A percentile compares a stretch with the other conserved stretches of the same genome.
phyloP scores from a whole-genome alignment of 1,140 invertebrate species.

The Steinernema khuongi region DNA sequence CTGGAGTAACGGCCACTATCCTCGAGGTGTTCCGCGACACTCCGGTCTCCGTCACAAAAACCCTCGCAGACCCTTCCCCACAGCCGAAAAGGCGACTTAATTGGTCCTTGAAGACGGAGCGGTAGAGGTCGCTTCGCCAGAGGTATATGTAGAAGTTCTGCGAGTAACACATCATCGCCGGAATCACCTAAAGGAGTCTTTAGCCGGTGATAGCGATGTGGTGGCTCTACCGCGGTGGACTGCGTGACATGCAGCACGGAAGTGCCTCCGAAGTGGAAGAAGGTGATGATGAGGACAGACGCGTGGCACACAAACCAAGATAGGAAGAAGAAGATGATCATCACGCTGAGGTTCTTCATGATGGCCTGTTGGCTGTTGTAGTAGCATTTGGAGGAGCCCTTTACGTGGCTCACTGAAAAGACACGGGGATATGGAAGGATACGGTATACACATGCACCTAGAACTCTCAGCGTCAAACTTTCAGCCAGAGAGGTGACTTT shows the following conservation, averaged over 20 bases:
- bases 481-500: too few species aligned
- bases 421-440: too few species aligned
- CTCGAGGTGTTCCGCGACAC: too few species aligned
- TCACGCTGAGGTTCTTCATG: neutral
- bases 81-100: too few species aligned
- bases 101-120: neutral
- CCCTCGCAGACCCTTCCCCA: too few species aligned
- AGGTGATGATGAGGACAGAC: neutral
- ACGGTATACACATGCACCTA: too few species aligned
- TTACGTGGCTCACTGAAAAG: neutral
- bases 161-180: neutral
- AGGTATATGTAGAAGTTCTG: constrained; percentile 3
- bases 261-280: neutral
- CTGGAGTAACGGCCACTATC: too few species aligned
- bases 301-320: neutral
- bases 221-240: neutral
- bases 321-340: neutral
- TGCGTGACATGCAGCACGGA: neutral
- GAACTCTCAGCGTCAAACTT: too few species aligned
- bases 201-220: too few species aligned
- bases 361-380: constrained; percentile 1
- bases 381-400: neutral
- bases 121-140: neutral
- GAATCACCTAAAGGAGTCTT: neutral
- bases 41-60: too few species aligned